Percentiles rank a stretch among this genome's conserved stretches.
These are phyloP conservation scores for Calliopsis andreniformis DNA, from an alignment of 1,140 invertebrate species.

Conservation along the genomic window DNA sequence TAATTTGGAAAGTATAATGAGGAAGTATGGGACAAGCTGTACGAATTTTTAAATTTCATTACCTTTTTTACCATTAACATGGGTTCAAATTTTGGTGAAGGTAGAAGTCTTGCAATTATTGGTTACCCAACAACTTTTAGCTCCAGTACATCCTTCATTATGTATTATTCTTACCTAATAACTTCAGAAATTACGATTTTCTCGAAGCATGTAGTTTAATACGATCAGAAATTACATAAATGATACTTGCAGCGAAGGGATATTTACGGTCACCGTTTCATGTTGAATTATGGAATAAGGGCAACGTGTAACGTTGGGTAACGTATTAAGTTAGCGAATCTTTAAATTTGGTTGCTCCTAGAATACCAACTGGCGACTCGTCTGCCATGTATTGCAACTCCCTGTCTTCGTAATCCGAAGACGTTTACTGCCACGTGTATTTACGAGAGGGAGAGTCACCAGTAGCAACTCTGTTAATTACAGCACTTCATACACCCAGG, in stretches of 20 bases:
- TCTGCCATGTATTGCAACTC: not conserved
- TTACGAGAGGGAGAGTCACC: conserved; percentile 12
- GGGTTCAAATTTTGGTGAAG: no score
- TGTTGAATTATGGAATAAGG: not conserved
- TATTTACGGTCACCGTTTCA: not conserved
- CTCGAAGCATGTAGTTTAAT: not conserved
- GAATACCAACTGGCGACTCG: not conserved
- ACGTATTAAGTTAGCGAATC: no score
- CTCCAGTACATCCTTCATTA: not conserved
- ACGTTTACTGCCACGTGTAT: not conserved
- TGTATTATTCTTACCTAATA: not conserved
- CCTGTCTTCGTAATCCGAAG: not conserved
- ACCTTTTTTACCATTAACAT: not conserved
- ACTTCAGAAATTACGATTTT: not conserved
- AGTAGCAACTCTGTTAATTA: conserved; percentile 60
- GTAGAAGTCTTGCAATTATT: not conserved
- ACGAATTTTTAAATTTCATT: not conserved
- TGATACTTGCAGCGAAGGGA: not conserved
- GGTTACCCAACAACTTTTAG: not conserved
- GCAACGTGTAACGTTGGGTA: not conserved
- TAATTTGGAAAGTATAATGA: no score
- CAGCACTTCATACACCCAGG: conserved; percentile 33
- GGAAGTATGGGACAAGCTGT: no score
- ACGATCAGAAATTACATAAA: not conserved
- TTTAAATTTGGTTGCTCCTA: not conserved